These are phyloP conservation scores for Punctoribates punctum DNA, from an alignment of 2,888 invertebrate genomes.

Conservation along the genomic window DNA sequence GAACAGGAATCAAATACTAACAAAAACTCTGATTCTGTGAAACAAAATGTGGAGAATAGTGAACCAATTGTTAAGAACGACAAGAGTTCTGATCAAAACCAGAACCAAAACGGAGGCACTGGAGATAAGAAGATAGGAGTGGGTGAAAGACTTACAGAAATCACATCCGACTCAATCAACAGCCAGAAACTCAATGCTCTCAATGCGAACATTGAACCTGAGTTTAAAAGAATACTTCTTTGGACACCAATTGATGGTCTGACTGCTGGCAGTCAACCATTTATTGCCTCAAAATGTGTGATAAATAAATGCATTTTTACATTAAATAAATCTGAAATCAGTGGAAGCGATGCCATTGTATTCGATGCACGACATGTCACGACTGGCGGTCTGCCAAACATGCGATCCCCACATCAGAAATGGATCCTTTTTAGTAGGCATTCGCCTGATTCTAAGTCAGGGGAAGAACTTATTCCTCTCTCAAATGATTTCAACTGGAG, in stretches of 20 bases:
- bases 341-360: conserved; percentile 9
- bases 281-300: neutral
- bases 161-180: neutral
- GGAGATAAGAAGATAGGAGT: neutral
- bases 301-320: conserved; percentile 18
- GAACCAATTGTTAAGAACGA: neutral
- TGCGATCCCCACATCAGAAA: conserved; percentile 13
- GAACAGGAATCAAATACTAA: too few species aligned
- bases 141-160: neutral
- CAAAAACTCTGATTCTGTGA: neutral
- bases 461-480: too few species aligned
- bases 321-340: neutral
- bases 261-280: neutral
- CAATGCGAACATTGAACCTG: neutral
- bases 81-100: neutral
- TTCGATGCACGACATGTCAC: conserved; percentile 4
- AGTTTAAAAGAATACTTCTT: neutral
- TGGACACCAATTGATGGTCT: conserved; percentile 10
- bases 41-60: neutral
- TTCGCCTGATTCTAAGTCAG: neutral
- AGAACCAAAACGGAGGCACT: neutral
- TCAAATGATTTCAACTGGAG: conserved; percentile 14
- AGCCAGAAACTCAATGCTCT: neutral
- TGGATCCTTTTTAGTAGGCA: conserved; percentile 9
- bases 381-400: neutral